Evolutionary conservation across 2,888 invertebrate species (phyloP).

Genomic region (Serrognathus titanus): DNA sequence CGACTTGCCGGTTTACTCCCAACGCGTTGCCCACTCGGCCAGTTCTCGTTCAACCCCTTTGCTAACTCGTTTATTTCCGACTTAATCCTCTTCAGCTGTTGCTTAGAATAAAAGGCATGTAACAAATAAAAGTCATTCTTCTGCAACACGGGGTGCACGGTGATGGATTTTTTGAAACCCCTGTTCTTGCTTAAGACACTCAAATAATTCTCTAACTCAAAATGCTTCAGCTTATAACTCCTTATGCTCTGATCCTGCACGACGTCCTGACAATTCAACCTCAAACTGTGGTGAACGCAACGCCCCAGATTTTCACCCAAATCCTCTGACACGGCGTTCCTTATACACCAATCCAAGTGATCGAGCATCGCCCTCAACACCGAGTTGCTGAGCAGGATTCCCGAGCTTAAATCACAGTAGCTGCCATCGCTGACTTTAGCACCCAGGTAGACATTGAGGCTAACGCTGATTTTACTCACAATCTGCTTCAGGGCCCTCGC

Average conservation of each 20-base stretch:
- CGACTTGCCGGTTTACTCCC: constrained; percentile 67
- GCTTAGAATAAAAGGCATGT: constrained; percentile 69
- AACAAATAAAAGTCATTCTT: constrained; percentile 64
- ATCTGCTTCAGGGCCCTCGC: constrained; percentile 70
- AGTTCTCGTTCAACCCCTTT: constrained; percentile 46
- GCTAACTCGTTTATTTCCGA: constrained; percentile 4
- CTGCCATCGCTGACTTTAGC: constrained; percentile 58
- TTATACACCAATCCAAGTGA: constrained; percentile 86
- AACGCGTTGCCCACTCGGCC: constrained; percentile 73
- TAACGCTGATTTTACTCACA: constrained; percentile 75
- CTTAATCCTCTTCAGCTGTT: constrained; percentile 41
- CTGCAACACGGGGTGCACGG: constrained; percentile 63
- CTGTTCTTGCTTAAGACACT: constrained; percentile 43
- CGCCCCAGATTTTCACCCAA: constrained; percentile 87
- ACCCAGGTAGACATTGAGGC: constrained; percentile 82
- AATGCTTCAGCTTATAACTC: constrained; percentile 49
- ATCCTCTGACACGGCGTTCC: constrained; percentile 77
- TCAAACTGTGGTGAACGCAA: constrained; percentile 73
- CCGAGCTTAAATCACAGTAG: constrained; percentile 74
- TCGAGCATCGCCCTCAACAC: constrained; percentile 74
- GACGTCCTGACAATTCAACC: constrained; percentile 56
- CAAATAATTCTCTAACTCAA: constrained; percentile 48
- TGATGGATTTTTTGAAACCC: constrained; percentile 57
- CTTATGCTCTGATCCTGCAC: constrained; percentile 52
- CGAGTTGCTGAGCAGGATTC: constrained; percentile 84